Conservation (phyloP, 2,888 invertebrate species). For the Nemoura dubitans region DNA sequence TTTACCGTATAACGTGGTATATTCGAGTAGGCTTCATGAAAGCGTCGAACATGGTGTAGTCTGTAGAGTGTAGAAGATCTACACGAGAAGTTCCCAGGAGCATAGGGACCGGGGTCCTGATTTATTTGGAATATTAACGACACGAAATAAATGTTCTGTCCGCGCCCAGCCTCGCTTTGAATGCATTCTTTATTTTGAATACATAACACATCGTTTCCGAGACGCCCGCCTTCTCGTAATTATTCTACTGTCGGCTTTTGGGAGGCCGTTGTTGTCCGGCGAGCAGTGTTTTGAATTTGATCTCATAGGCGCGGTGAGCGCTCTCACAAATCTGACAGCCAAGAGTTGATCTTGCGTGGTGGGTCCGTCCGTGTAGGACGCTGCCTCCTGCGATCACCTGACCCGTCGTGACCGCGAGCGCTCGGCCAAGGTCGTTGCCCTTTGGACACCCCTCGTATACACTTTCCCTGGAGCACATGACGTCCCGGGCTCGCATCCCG, state of each 20-base stretch:
- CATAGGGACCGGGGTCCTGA: neutral
- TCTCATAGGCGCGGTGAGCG: neutral
- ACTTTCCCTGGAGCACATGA: neutral
- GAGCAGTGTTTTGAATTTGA: neutral
- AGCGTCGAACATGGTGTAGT: neutral
- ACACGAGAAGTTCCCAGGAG: neutral
- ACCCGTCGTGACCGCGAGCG: neutral
- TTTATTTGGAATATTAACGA: neutral
- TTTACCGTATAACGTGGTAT: neutral
- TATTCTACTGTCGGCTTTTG: neutral
- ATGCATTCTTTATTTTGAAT: neutral
- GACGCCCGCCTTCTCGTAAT: neutral
- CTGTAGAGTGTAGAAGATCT: too few species aligned
- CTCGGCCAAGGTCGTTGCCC: neutral
- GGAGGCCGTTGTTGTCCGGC: neutral
- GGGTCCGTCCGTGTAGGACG: neutral
- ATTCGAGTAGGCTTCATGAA: neutral
- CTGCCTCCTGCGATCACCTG: neutral
- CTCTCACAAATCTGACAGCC: neutral
- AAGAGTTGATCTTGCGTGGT: neutral
- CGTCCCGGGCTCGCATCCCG: neutral
- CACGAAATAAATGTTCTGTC: neutral
- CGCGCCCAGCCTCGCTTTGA: neutral
- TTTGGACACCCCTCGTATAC: neutral
- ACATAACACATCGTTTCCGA: neutral